phyloP scores from a whole-genome alignment of 2,113 vertebrate genomes.

The Trichechus manatus region DNA sequence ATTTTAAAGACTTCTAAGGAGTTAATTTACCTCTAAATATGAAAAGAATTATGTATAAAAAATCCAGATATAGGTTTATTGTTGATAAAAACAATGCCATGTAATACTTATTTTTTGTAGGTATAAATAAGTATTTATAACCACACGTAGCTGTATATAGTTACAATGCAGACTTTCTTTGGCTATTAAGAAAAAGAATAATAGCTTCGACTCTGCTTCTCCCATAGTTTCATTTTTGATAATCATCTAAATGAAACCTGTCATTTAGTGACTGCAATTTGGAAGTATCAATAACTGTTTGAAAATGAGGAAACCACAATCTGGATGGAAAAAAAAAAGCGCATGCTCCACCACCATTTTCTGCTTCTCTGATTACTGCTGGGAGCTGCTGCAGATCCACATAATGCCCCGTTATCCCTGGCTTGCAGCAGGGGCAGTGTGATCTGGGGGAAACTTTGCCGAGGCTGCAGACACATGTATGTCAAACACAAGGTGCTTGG shows the following conservation, averaged over 20 bases:
- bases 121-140: background rate
- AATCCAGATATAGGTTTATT: background rate
- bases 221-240: constrained; percentile 63
- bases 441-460: background rate
- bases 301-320: constrained; percentile 73
- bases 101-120: background rate
- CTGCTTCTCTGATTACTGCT: constrained; percentile 47
- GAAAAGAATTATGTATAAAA: background rate
- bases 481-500: background rate
- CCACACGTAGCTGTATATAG: background rate
- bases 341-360: background rate
- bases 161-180: constrained; percentile 30
- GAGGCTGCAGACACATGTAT: background rate
- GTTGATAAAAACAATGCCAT: background rate
- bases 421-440: background rate
- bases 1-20: background rate
- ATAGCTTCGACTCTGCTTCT: background rate
- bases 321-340: background rate
- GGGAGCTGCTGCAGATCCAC: background rate
- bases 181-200: constrained; percentile 39
- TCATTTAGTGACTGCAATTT: constrained; percentile 76
- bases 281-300: constrained; percentile 72
- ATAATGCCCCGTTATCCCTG: background rate
- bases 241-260: constrained; percentile 66
- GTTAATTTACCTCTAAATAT: background rate